Conservation (phyloP, 2,888 invertebrate genomes). For the Acholoe squamosa region DNA sequence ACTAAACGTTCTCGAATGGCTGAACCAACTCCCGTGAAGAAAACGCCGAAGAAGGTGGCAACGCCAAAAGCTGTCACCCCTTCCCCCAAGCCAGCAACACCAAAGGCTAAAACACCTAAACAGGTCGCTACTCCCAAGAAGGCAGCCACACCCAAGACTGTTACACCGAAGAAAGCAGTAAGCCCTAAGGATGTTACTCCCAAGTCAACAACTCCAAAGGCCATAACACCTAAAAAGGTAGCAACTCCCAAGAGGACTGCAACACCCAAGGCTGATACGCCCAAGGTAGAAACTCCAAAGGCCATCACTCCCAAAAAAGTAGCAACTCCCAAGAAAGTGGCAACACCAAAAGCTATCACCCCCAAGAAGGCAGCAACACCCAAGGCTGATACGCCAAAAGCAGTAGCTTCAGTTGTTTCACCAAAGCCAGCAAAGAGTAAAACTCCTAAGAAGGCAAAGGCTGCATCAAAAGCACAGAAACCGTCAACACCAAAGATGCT, state of each 20-base stretch:
- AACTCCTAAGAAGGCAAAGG: constrained; percentile 48
- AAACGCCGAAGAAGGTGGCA: constrained; percentile 21
- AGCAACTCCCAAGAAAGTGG: not conserved
- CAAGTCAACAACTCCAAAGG: not conserved
- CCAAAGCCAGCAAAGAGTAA: not conserved
- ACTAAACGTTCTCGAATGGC: constrained; percentile 37
- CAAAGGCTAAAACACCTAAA: constrained; percentile 62
- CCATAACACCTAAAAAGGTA: constrained; percentile 23
- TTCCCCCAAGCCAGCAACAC: constrained; percentile 67
- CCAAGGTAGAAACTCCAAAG: not conserved
- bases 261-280: constrained; percentile 4
- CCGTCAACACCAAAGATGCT: not conserved
- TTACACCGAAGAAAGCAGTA: constrained; percentile 18
- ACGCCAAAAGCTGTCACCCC: constrained; percentile 38
- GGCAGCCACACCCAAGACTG: constrained; percentile 30
- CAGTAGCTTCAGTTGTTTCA: not conserved
- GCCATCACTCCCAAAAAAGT: not conserved
- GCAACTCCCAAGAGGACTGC: not conserved
- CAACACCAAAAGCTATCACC: not conserved
- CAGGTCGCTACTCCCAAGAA: not conserved
- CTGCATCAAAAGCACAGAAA: not conserved
- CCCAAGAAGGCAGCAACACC: constrained; percentile 53
- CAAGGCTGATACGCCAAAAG: not conserved
- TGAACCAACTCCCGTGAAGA: constrained; percentile 25
- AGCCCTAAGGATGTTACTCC: not conserved